Base-by-base conservation (phyloP, 2,888 invertebrate species). In the Amphipyra berbera region DNA sequence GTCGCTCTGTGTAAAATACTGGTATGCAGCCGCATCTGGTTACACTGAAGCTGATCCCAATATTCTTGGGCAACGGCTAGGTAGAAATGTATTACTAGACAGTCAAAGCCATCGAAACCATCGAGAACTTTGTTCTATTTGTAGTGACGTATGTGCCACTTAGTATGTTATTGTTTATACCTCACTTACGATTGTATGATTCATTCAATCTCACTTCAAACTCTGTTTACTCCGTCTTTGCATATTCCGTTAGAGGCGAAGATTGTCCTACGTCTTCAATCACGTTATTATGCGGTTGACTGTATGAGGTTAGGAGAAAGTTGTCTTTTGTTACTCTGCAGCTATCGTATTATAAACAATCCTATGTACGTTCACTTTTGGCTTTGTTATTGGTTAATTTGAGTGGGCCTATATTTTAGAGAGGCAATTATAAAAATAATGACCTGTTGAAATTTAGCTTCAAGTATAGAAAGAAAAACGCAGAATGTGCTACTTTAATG, bases 251-350 rank as follows among this genome's bases (percentile, higher is more conserved):
- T 68, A 62, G 12, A 45, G 6, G 35, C n/a, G 30, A 45, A 58
- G 2, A 21, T 44, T 49, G 40, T 60, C 15, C 57, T 59, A 53
- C 41, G 38, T 68, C 55, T 58, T 47, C 45, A 41, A 60, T 61
- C 55, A 64, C 52, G 27, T 60, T 60, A 52, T 56, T 54, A 47
- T 54, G 13, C 37, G 30, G 37, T 44, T 45, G 37, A 58, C 44
- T 68, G 14, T 42, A 68, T 58, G 46, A 33, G 58, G 50, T 65
- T 54, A 56, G 33, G 65, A 68, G 74, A 73, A 73, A 73, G 73
- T 54, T 50, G 57, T 63, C 58, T 68, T 68, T 73, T 61, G 48
- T 61, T 60, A 53, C 47, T 30, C 30, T 48, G 7, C 21, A 9
- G 42, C n/a, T 38, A 45, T n/a, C n/a, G n/a, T n/a, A n/a, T n/a